phyloP scores from a whole-genome alignment of 2,888 invertebrate species.

The Acleris laterana region DNA sequence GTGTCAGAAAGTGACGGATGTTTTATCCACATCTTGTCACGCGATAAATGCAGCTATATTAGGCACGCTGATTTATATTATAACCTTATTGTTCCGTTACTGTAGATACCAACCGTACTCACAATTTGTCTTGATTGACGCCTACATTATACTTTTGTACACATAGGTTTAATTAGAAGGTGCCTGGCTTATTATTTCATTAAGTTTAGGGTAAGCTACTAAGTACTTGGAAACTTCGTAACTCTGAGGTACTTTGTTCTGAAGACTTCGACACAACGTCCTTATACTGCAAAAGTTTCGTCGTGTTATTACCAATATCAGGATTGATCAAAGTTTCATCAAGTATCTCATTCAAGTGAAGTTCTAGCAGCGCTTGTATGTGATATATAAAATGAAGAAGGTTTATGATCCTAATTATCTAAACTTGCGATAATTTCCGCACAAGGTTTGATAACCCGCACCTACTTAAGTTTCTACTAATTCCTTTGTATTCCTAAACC shows the following conservation, averaged over 20 bases:
- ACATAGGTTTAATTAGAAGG: background rate
- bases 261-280: conserved; percentile 3
- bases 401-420: background rate
- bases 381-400: background rate
- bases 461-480: no score
- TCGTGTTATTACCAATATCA: conserved; percentile 15
- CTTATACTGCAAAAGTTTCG: conserved; percentile 8
- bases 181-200: conserved; percentile 3
- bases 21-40: no score
- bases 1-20: no score
- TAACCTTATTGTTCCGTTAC: background rate
- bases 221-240: conserved; percentile 2
- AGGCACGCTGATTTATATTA: no score
- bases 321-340: conserved; percentile 3
- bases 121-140: background rate
- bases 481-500: background rate
- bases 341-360: background rate
- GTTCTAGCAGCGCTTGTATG: background rate
- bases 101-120: no score
- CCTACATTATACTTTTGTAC: background rate
- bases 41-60: no score
- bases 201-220: background rate
- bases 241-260: background rate
- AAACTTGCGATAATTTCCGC: no score
- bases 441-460: no score